Conservation (phyloP, 2,888 invertebrate genomes). For the Empis livida region DNA sequence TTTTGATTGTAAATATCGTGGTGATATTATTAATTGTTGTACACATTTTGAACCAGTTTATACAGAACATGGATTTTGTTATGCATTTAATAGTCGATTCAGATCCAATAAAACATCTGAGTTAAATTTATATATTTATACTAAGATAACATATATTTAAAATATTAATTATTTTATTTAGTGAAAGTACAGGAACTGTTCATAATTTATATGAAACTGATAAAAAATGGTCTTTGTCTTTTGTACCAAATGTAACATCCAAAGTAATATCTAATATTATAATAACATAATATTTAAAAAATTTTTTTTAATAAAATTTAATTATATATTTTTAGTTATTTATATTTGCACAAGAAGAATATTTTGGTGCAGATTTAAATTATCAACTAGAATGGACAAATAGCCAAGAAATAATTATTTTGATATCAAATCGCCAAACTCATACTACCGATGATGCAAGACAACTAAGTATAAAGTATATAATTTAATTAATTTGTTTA, state of each 20-base stretch:
- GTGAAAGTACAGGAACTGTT: conserved; percentile 20
- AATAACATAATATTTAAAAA: too few species aligned
- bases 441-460: conserved; percentile 63
- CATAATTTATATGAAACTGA: conserved; percentile 36
- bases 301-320: too few species aligned
- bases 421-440: conserved; percentile 58
- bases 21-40: conserved; percentile 52
- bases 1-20: conserved; percentile 52
- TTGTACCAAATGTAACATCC: conserved; percentile 26
- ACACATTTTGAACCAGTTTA: conserved; percentile 52
- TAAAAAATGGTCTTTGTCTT: conserved; percentile 34
- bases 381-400: conserved; percentile 58
- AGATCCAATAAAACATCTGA: conserved; percentile 24
- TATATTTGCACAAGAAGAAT: conserved; percentile 52
- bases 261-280: conserved; percentile 15
- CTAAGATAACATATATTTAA: too few species aligned
- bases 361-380: conserved; percentile 52
- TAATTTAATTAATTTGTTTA: background rate
- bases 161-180: conserved; percentile 8
- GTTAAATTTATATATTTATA: conserved; percentile 16
- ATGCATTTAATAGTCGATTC: conserved; percentile 48
- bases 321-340: conserved; percentile 28
- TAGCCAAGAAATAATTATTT: conserved; percentile 26
- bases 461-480: conserved; percentile 43
- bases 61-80: conserved; percentile 64